A percentile compares a stretch with the other conserved stretches of the same genome.
phyloP scores from a whole-genome alignment of 2,888 invertebrate genomes.

The Slavum lentiscoides region DNA sequence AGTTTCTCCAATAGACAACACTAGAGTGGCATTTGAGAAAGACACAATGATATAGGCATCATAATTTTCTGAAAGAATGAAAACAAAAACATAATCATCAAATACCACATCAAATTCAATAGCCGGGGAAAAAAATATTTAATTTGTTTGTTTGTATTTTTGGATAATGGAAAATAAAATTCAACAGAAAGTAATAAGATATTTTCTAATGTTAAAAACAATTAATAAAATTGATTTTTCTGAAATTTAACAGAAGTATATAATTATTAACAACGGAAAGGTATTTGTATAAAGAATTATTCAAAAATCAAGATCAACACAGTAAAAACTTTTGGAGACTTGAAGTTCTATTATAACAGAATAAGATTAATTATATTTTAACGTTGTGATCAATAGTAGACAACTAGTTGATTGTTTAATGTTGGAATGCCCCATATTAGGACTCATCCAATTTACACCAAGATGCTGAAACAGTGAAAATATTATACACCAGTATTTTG shows the following conservation, averaged over 20 bases:
- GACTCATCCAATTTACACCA: constrained; percentile 50
- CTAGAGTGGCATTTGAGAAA: constrained; percentile 97
- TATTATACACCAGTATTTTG: constrained; percentile 50
- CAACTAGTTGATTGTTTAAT: constrained; percentile 47
- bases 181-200: constrained; percentile 2
- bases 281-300: background rate
- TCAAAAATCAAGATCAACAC: constrained; percentile 3
- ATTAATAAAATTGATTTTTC: background rate
- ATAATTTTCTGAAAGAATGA: constrained; percentile 85
- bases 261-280: background rate
- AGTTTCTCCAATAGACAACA: constrained; percentile 98
- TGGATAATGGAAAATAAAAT: constrained; percentile 26
- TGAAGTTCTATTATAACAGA: constrained; percentile 22
- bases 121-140: constrained; percentile 18
- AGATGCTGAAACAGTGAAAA: constrained; percentile 52
- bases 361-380: constrained; percentile 18
- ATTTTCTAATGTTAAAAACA: background rate
- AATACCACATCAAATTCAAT: background rate
- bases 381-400: constrained; percentile 47
- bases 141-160: constrained; percentile 1
- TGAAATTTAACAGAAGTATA: background rate
- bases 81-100: constrained; percentile 41
- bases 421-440: constrained; percentile 49
- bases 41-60: constrained; percentile 99
- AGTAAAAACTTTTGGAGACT: constrained; percentile 12